Percentiles rank a stretch among this genome's conserved stretches.
Evolutionary conservation across 2,888 invertebrate genomes (phyloP).

Genomic region (Drosophila eohydei): DNA sequence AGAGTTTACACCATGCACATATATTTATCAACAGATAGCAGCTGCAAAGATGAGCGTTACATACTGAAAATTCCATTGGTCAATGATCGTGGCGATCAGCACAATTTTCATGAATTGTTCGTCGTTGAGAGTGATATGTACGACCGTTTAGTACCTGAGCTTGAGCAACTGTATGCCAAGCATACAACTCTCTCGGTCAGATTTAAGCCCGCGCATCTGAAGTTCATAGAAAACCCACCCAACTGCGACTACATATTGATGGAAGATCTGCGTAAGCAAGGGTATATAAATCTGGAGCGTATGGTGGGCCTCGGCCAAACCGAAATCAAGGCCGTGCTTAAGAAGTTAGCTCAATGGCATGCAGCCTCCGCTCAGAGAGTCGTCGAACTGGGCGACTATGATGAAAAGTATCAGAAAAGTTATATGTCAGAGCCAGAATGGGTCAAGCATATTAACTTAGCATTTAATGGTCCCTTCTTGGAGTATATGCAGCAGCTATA

Average conservation of each 20-base stretch:
- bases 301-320: slow-evolving; percentile 67
- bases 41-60: slow-evolving; percentile 47
- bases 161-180: slow-evolving; percentile 66
- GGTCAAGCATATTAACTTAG: slow-evolving; percentile 51
- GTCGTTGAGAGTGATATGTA: slow-evolving; percentile 72
- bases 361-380: slow-evolving; percentile 76
- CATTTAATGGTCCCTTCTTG: slow-evolving; percentile 52
- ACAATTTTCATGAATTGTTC: slow-evolving; percentile 64
- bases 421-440: slow-evolving; percentile 49
- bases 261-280: slow-evolving; percentile 69
- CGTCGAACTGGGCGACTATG: slow-evolving; percentile 59
- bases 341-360: slow-evolving; percentile 80
- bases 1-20: slow-evolving; percentile 1
- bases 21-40: slow-evolving; percentile 37
- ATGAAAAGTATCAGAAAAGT: slow-evolving; percentile 40
- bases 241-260: slow-evolving; percentile 70
- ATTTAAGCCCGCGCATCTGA: slow-evolving; percentile 69
- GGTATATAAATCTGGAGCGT: slow-evolving; percentile 71
- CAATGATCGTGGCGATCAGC: slow-evolving; percentile 53
- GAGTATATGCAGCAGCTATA: slow-evolving; percentile 62
- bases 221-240: slow-evolving; percentile 47
- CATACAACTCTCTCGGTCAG: slow-evolving; percentile 41
- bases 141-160: slow-evolving; percentile 68
- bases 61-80: slow-evolving; percentile 76
- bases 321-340: slow-evolving; percentile 71